phyloP scores from a whole-genome alignment of 2,888 invertebrate species.

The Limenitis camilla region DNA sequence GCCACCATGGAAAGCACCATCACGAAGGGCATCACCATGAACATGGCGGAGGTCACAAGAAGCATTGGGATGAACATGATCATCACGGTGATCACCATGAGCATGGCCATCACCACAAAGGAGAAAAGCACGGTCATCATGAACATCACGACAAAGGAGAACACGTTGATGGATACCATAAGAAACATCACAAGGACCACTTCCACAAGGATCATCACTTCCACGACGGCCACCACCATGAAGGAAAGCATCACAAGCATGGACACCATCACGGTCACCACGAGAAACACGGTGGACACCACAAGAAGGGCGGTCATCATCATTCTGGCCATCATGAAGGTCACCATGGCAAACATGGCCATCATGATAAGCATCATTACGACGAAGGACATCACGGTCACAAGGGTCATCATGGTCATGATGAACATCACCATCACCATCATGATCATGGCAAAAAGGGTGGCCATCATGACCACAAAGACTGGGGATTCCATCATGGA shows the following conservation, averaged over 20 bases:
- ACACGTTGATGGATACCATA: slow-evolving; percentile 86
- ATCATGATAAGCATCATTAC: slow-evolving; percentile 86
- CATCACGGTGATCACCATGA: slow-evolving; percentile 85
- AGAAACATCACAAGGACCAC: slow-evolving; percentile 90
- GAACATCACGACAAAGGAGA: slow-evolving; percentile 90
- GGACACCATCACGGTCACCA: slow-evolving; percentile 84
- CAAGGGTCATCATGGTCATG: slow-evolving; percentile 86
- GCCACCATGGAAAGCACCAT: slow-evolving; percentile 84
- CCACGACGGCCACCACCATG: slow-evolving; percentile 89
- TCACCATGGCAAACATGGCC: slow-evolving; percentile 85
- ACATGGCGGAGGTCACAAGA: slow-evolving; percentile 85
- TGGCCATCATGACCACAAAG: slow-evolving; percentile 81
- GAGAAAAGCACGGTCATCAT: slow-evolving; percentile 85
- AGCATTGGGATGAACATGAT: slow-evolving; percentile 84
- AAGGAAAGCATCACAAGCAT: slow-evolving; percentile 87
- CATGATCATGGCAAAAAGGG: slow-evolving; percentile 86
- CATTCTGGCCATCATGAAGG: slow-evolving; percentile 85
- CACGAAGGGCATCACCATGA: slow-evolving; percentile 82
- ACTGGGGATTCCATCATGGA: slow-evolving; percentile 79
- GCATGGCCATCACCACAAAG: slow-evolving; percentile 84
- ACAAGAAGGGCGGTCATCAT: slow-evolving; percentile 87
- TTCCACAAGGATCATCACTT: slow-evolving; percentile 91
- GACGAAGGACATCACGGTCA: slow-evolving; percentile 86
- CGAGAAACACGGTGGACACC: slow-evolving; percentile 81
- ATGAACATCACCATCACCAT: slow-evolving; percentile 82